These are phyloP conservation scores for Hyppa rectilinea DNA, from an alignment of 2,888 invertebrate genomes.

Conservation along the genomic window DNA sequence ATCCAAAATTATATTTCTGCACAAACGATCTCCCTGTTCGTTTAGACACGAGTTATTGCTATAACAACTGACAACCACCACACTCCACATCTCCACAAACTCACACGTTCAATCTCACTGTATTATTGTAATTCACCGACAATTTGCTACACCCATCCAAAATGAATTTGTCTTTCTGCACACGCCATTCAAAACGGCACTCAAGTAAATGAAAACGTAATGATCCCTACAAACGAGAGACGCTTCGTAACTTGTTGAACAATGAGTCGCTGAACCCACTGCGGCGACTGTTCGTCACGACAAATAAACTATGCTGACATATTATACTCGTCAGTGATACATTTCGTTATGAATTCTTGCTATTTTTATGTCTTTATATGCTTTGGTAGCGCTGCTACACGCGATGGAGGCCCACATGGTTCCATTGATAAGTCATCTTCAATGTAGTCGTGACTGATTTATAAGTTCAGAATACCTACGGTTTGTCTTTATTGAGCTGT, in stretches of 20 bases:
- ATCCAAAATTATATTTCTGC: not conserved
- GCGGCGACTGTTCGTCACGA: conserved; percentile 45
- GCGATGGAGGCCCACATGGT: conserved; percentile 27
- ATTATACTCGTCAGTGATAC: conserved; percentile 26
- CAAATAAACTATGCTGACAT: conserved; percentile 34
- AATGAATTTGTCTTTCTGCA: conserved; percentile 66
- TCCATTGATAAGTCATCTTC: conserved; percentile 30
- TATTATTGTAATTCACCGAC: conserved; percentile 60
- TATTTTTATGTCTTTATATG: conserved; percentile 47
- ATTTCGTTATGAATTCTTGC: conserved; percentile 38
- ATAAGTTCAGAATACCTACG: not conserved
- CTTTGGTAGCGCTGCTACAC: conserved; percentile 29
- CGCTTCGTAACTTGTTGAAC: conserved; percentile 64
- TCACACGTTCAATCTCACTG: conserved; percentile 45
- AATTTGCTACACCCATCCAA: conserved; percentile 56
- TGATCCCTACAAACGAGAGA: conserved; percentile 64
- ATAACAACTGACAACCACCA: conserved; percentile 14
- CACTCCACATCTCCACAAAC: conserved; percentile 22
- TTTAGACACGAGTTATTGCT: conserved; percentile 6
- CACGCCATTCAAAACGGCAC: conserved; percentile 66
- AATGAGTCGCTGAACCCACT: conserved; percentile 49
- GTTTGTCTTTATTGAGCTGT: conserved; percentile 11
- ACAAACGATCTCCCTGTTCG: conserved; percentile 10
- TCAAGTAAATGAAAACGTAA: conserved; percentile 68
- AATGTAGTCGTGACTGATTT: conserved; percentile 20